Evolutionary conservation across 2,888 invertebrate genomes (phyloP).

Genomic region (Xanthia togata): DNA sequence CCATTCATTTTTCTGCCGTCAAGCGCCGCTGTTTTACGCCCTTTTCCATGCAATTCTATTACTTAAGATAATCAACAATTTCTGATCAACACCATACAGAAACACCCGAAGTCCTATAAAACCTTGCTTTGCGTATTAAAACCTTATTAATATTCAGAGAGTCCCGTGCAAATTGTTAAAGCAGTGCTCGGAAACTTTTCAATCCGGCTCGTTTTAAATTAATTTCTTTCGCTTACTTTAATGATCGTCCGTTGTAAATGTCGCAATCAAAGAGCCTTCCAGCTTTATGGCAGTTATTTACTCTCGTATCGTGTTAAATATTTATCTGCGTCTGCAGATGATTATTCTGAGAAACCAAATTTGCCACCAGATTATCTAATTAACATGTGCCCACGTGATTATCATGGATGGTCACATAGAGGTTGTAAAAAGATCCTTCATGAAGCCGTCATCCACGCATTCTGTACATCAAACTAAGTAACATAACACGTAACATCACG

Average conservation of each 20-base stretch:
- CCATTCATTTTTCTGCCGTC: not conserved
- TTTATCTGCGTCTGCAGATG: not conserved
- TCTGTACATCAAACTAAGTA: not conserved
- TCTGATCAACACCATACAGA: not conserved
- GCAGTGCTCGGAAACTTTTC: conserved; percentile 52
- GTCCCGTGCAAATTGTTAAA: conserved; percentile 37
- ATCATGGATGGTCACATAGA: not conserved
- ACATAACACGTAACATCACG: no score
- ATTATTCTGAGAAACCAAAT: not conserved
- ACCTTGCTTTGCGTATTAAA: conserved; percentile 30
- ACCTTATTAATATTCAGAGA: conserved; percentile 57
- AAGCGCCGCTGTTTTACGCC: not conserved
- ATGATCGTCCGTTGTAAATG: conserved; percentile 36
- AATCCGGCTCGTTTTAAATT: conserved; percentile 55
- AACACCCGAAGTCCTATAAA: conserved; percentile 16
- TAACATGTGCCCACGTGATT: not conserved
- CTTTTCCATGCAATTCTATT: not conserved
- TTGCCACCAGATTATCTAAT: not conserved
- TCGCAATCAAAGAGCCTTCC: conserved; percentile 19
- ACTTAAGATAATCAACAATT: not conserved
- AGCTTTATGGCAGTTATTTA: conserved; percentile 18
- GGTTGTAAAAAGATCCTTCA: not conserved
- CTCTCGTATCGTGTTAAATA: conserved; percentile 3
- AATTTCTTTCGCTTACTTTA: conserved; percentile 53
- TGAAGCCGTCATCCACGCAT: not conserved